A percentile compares a stretch with the other conserved stretches of the same genome.
phyloP scores from a whole-genome alignment of 2,113 vertebrate genomes.

The Eolophus roseicapilla region DNA sequence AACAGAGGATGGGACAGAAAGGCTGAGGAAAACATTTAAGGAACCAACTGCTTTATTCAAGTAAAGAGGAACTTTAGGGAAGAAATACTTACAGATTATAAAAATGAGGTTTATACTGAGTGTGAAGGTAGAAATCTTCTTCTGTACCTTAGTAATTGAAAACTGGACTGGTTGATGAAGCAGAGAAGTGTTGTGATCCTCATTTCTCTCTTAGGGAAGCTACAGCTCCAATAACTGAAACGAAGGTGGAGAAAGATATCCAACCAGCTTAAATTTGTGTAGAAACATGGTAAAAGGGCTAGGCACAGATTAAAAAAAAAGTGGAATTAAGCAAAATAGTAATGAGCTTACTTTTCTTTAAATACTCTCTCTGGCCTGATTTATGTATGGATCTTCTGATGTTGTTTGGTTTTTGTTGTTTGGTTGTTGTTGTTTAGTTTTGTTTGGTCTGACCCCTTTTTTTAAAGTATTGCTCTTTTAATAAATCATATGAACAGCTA shows the following conservation, averaged over 20 bases:
- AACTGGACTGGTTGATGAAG: background rate
- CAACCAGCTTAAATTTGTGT: background rate
- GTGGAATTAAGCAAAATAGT: background rate
- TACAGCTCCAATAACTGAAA: background rate
- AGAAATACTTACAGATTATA: background rate
- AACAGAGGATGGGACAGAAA: background rate
- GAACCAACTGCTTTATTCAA: background rate
- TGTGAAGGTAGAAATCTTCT: background rate
- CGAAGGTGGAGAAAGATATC: background rate
- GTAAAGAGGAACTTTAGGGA: background rate
- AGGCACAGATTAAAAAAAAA: background rate
- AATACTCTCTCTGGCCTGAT: background rate
- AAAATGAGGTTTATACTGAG: background rate
- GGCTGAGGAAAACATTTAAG: background rate
- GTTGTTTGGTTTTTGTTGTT: background rate
- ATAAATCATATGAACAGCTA: background rate
- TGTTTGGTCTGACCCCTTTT: background rate
- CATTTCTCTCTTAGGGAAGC: background rate
- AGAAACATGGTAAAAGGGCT: background rate
- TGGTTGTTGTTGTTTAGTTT: background rate
- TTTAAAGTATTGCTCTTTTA: background rate
- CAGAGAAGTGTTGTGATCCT: background rate
- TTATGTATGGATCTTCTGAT: background rate
- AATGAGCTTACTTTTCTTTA: background rate
- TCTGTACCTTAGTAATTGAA: background rate